A percentile compares a stretch with the other conserved stretches of the same genome.
Conservation (phyloP, 2,797 vertebrate genomes). For the Danio albolineatus region DNA sequence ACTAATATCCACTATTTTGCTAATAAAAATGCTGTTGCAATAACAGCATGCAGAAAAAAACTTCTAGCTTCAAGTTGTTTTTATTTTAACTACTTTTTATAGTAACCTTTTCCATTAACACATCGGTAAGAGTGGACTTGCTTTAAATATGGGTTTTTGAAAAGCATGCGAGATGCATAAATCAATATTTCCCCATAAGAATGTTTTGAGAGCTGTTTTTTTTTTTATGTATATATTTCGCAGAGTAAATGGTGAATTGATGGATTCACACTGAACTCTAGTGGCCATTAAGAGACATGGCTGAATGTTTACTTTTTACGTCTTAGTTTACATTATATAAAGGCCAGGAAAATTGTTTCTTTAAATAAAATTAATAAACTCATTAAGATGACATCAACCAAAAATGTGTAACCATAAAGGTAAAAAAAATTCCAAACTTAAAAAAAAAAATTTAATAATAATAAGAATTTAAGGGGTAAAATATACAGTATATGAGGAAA, state of each 20-base stretch:
- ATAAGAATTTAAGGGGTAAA: no score
- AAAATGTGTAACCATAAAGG: no score
- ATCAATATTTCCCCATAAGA: not conserved
- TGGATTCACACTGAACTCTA: constrained; percentile 43
- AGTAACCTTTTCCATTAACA: not conserved
- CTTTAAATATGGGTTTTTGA: not conserved
- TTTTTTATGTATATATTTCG: no score
- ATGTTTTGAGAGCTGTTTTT: not conserved
- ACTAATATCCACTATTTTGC: constrained; percentile 82
- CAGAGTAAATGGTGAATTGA: not conserved
- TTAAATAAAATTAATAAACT: no score
- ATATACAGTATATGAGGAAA: no score
- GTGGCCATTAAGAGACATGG: not conserved
- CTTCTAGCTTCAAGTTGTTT: not conserved
- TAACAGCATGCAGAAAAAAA: constrained; percentile 70
- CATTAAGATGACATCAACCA: no score
- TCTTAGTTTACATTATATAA: not conserved
- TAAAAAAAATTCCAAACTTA: no score
- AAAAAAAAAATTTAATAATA: no score
- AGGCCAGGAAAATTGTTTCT: not conserved
- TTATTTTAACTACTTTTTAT: not conserved
- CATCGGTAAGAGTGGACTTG: not conserved
- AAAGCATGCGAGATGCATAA: not conserved
- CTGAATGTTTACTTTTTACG: not conserved
- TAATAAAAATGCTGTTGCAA: constrained; percentile 82